A percentile compares a stretch with the other conserved stretches of the same genome.
These are phyloP conservation scores for Agonum fuliginosum DNA, from an alignment of 2,888 invertebrate species.

Conservation along the genomic window DNA sequence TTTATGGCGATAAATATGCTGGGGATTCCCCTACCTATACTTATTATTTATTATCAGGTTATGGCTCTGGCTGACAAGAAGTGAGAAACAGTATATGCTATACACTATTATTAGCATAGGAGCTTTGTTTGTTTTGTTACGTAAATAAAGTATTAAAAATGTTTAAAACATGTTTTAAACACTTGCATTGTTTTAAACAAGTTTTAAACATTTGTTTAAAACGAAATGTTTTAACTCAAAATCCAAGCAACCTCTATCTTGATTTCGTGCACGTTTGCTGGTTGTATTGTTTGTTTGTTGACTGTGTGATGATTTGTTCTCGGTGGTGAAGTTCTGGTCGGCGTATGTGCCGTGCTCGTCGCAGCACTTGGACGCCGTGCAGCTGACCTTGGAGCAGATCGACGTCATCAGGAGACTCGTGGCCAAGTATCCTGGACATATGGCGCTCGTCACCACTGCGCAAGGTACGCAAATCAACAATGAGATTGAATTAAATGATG, in stretches of 20 bases:
- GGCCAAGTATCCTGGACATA: constrained; percentile 72
- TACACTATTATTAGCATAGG: no score
- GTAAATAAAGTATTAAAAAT: no score
- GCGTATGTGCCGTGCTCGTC: constrained; percentile 75
- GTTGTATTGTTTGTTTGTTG: background rate
- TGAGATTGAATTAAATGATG: background rate
- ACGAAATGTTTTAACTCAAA: no score
- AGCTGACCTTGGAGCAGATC: constrained; percentile 76
- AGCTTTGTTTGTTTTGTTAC: no score
- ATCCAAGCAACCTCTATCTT: background rate
- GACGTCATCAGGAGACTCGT: constrained; percentile 77
- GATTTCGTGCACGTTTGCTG: background rate
- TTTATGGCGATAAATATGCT: no score
- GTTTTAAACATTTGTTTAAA: no score
- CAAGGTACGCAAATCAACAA: constrained; percentile 68
- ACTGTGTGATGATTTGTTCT: constrained; percentile 19
- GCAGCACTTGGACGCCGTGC: constrained; percentile 76
- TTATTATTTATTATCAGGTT: no score
- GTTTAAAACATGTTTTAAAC: no score
- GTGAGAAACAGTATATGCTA: no score
- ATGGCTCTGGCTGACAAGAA: no score
- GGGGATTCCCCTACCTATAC: no score
- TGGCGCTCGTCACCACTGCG: constrained; percentile 72
- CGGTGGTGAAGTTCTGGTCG: constrained; percentile 76
- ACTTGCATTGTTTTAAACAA: no score